phyloP scores from a whole-genome alignment of 2,888 invertebrate species.

The Metellina segmentata region DNA sequence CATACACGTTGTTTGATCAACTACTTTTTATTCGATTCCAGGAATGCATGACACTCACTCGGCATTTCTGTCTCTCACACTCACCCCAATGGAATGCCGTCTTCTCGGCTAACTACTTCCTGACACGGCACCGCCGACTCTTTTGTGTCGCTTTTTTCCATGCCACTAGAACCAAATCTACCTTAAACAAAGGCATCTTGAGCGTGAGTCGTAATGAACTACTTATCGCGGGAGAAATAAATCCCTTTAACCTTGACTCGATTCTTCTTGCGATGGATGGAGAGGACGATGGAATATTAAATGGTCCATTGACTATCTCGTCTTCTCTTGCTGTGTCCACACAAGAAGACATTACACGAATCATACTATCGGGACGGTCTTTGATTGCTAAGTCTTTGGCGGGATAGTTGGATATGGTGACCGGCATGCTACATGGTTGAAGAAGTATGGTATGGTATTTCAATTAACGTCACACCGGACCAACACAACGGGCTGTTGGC shows the following conservation, averaged over 20 bases:
- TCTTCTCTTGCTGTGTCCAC: too few species aligned
- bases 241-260: constrained; percentile 24
- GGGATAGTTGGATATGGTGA: too few species aligned
- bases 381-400: too few species aligned
- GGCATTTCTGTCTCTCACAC: neutral
- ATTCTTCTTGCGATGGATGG: neutral
- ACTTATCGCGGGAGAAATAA: neutral
- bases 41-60: neutral
- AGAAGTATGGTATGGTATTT: too few species aligned
- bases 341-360: too few species aligned
- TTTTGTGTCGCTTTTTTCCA: neutral
- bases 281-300: too few species aligned
- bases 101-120: constrained; percentile 16
- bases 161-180: neutral
- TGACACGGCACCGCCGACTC: constrained; percentile 9
- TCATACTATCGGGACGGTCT: too few species aligned
- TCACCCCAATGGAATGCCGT: constrained; percentile 11
- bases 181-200: constrained; percentile 6
- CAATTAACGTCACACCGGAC: too few species aligned
- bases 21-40: neutral
- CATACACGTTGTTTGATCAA: neutral
- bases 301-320: too few species aligned
- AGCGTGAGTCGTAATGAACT: constrained; percentile 12
- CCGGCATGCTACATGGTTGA: too few species aligned
- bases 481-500: too few species aligned